Evolutionary conservation across 2,888 invertebrate species (phyloP), one percentile per base, ranked within the genome.

Genomic region (Cerastis leucographa): DNA sequence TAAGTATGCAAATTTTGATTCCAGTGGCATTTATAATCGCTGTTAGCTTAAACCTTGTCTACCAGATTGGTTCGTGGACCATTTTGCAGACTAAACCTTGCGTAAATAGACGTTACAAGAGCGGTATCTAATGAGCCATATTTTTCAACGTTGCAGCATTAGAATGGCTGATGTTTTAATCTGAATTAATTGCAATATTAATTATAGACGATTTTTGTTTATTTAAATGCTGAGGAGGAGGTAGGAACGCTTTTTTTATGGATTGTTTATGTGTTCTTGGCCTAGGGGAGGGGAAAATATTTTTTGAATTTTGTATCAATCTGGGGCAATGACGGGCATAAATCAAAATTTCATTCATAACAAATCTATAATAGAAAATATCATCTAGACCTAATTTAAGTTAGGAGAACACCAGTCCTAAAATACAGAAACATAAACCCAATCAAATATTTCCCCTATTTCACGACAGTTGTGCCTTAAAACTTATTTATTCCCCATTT

Each of bases 11-110:
- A 7, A 22, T 5, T 14, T 54, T 54, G 12, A n/a, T n/a, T 54
- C 12, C 12, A 12, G 12, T 54, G n/a, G 6, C 14, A 25, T 56
- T 54, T 25, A 9, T 29, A 19, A n/a, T 66, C 87, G 85, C 89
- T 76, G 6, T 62, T 73, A 85, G 83, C 67, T 76, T 79, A 80
- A 82, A 14, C 40, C 69, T 86, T 83, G 74, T 14, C 2, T 25
- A 66, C 74, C 61, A 84, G 76, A 89, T 89, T 83, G 85, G 89
- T 83, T 86, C 72, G 75, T 84, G 84, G 81, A 72, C 72, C 80
- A 81, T 87, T 86, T 87, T 80, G 82, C 73, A 83, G 76, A 76
- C 80, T 83, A 78, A 81, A 78, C 77, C 77, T 72, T 68, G 54
- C 67, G 77, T 87, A 85, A 87, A 87, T 86, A 86, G 68, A 78